Evolutionary conservation across 2,113 vertebrate genomes (phyloP), one percentile per base, ranked within the genome.

Genomic region (Stigmatopora argus): DNA sequence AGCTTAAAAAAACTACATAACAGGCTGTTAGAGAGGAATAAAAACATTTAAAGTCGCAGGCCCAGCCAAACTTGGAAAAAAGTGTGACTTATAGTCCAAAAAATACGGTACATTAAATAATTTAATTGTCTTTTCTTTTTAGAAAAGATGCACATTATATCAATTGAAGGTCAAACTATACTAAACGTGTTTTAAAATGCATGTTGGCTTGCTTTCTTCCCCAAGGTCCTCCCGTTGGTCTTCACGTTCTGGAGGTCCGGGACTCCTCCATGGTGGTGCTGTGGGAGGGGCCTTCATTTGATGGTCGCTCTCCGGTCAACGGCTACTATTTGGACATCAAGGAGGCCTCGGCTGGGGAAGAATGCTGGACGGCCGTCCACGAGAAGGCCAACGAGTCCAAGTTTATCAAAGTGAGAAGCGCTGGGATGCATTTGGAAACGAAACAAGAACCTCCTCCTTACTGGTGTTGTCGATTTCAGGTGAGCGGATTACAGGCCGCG

Each of bases 271-370:
- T 93, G 72, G 94, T 98, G 68, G 85, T 99, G 12, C 88, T 97
- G 64, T 99, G 97, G 97, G 92, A 94, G 18, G 82, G 91, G 3
- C 97, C 97, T 0, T 64, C 89, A 17, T 93, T 96, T 64, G 82
- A 86, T 4, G 97, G 97, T 1, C 93, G 96, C 65, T 92, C 85
- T 70, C 88, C 94, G 0, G 79, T 99, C 77, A 92, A 86, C 18
- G 97, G 96, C 18, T 99, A 93, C 86, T 99, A 96, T 26, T 74
- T 97, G 77, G 97, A 99, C 61, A 2, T 95, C 64, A 98, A 96
- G 77, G 91, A 93, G 75, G 87, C 90, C 18, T 78, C 77, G 7
- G 92, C 90, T 31, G 90, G 87, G 56, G 91, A 93, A 9, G 89
- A 90, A 51, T 80, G 64, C 0, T 99, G 97, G 97, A 92, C 78